phyloP scores from a whole-genome alignment of 23 tunicate species.

The Trididemnum clinides region DNA sequence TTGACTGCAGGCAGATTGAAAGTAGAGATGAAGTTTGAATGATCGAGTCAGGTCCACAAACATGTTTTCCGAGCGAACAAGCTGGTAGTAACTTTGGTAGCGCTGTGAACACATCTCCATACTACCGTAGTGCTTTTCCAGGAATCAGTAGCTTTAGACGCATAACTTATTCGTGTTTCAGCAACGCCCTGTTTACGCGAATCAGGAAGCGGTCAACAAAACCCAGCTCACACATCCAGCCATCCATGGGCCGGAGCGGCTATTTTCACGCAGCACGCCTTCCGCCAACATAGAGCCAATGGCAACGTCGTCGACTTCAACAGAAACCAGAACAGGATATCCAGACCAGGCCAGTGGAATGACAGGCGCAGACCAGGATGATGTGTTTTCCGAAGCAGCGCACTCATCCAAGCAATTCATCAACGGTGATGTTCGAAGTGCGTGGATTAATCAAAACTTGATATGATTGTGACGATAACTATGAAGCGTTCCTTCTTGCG shows the following conservation, averaged over 20 bases:
- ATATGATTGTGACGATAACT: no score
- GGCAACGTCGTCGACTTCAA: neutral
- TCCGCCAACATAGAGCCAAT: slow-evolving; percentile 53
- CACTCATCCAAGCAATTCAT: neutral
- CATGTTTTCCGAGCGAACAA: no score
- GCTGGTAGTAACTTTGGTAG: no score
- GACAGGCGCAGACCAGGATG: slow-evolving; percentile 16
- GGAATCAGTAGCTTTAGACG: no score
- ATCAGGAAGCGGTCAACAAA: slow-evolving; percentile 22
- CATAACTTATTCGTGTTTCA: neutral
- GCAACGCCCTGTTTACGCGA: slow-evolving; percentile 45
- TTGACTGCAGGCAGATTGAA: no score
- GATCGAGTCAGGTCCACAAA: no score
- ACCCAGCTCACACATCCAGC: neutral
- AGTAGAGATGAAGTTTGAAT: no score
- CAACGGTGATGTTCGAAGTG: neutral
- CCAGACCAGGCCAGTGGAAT: neutral
- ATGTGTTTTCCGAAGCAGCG: slow-evolving; percentile 14
- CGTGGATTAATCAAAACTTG: no score
- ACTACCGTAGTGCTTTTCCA: no score
- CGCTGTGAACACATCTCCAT: no score
- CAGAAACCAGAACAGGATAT: neutral
- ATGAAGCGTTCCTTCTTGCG: no score
- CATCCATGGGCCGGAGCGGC: slow-evolving; percentile 21
- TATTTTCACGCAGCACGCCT: slow-evolving; percentile 86